Percentiles rank a stretch among this genome's conserved stretches.
Conservation (phyloP, 2,797 vertebrate species). For the Cheracebus regulus region DNA sequence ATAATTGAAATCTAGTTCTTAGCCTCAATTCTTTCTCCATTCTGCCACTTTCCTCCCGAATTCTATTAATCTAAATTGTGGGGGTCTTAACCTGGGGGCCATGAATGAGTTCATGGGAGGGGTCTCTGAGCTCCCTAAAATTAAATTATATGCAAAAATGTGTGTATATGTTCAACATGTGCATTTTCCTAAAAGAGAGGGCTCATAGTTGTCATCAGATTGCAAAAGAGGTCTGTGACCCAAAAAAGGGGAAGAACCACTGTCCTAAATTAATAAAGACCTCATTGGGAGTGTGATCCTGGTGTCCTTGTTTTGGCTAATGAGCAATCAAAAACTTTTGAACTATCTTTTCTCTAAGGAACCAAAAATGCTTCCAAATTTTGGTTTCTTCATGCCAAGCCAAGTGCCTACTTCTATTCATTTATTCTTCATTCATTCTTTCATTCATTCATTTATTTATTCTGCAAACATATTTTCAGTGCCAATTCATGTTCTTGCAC, state of each 20-base stretch:
- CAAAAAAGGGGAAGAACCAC: slow-evolving; percentile 43
- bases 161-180: slow-evolving; percentile 44
- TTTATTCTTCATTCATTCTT: background rate
- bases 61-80: slow-evolving; percentile 52
- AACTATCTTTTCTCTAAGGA: slow-evolving; percentile 42
- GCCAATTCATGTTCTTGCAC: background rate
- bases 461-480: slow-evolving; percentile 5
- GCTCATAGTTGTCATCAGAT: slow-evolving; percentile 49
- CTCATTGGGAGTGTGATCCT: slow-evolving; percentile 45
- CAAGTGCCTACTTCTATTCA: slow-evolving; percentile 8
- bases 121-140: slow-evolving; percentile 17
- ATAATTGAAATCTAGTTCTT: slow-evolving; percentile 69
- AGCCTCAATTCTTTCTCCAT: slow-evolving; percentile 61
- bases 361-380: slow-evolving; percentile 50
- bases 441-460: slow-evolving; percentile 9
- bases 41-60: slow-evolving; percentile 65
- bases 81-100: slow-evolving; percentile 1
- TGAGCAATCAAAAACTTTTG: slow-evolving; percentile 46
- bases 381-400: slow-evolving; percentile 2
- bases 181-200: slow-evolving; percentile 56
- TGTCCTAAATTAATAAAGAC: slow-evolving; percentile 67
- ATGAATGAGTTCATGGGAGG: slow-evolving; percentile 26
- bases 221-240: slow-evolving; percentile 49
- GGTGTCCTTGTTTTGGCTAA: slow-evolving; percentile 48
- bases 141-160: slow-evolving; percentile 47